Evolutionary conservation across 2,888 invertebrate genomes (phyloP), one percentile per base, ranked within the genome.

Genomic region (Leptinotarsa tumamoca): DNA sequence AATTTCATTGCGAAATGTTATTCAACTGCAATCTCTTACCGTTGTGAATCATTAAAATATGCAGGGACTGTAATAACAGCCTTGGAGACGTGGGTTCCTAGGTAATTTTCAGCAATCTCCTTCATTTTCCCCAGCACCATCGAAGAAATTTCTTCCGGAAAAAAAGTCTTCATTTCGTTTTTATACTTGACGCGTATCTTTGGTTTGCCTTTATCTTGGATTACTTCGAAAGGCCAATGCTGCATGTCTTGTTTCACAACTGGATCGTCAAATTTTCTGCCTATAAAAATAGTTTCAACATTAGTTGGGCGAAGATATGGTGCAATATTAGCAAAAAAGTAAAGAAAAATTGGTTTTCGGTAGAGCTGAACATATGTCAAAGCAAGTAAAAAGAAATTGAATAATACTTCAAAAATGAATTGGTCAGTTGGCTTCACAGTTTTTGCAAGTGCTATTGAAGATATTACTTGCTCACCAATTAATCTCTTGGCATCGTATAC

Each of bases 401-500:
- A 13, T 43, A 10, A 43, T 33, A 33, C 7, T 43, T 10, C 10
- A 7, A 2, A 43, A 43, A 10, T 43, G 43, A 43, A 10, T 43
- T 43, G 10, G 43, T 43, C 1, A 43, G 43, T 43, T 10, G 43
- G 43, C 43, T 43, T 13, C 3, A 10, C 43, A 43, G 43, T 23
- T 58, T n/a, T 58, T n/a, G 18, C 18, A 21, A 58, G 1, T 21
- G 18, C 10, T 58, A 18, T n/a, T n/a, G n/a, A 27, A 23, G 13
- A n/a, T 27, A 4, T 63, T 10, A 15, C n/a, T n/a, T n/a, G 5
- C 33, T 61, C 54, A 76, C 77, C 77, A 61, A 77, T 77, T 21
- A 77, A 17, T 67, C 96, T 92, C 87, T 96, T 92, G 87, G 88
- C 93, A 86, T 93, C 92, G 87, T 93, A 93, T 51, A 93, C 92